phyloP scores from a whole-genome alignment of 2,113 vertebrate genomes.

The Meriones unguiculatus region DNA sequence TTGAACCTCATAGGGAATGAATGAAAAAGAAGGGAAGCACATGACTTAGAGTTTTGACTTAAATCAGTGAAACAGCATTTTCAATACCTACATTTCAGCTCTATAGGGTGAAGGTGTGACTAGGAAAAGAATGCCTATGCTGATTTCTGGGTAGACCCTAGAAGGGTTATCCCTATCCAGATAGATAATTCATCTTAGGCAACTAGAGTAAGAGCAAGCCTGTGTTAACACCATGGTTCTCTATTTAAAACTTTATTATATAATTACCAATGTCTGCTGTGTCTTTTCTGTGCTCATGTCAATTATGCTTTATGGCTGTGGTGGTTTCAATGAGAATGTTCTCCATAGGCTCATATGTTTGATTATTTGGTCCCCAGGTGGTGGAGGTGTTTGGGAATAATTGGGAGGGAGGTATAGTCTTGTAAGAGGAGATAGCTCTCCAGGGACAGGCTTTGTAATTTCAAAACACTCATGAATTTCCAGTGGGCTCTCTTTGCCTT shows the following conservation, averaged over 20 bases:
- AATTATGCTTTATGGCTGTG: not conserved
- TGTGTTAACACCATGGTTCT: not conserved
- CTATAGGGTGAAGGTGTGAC: not conserved
- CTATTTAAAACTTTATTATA: not conserved
- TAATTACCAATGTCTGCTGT: not conserved
- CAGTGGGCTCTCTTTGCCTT: not conserved
- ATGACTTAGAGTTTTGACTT: not conserved
- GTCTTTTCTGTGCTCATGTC: not conserved
- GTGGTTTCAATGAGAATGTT: not conserved
- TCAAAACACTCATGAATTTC: not conserved
- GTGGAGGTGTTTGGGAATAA: not conserved
- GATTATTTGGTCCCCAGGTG: not conserved
- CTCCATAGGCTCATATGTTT: not conserved
- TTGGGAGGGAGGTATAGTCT: not conserved
- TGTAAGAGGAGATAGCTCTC: not conserved
- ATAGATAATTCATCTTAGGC: not conserved
- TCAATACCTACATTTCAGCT: not conserved
- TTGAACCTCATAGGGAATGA: not conserved
- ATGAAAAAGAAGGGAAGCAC: not conserved
- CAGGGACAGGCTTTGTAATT: not conserved
- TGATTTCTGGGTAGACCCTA: not conserved
- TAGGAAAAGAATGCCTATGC: not conserved
- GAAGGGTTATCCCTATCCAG: not conserved
- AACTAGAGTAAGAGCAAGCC: not conserved
- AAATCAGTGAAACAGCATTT: not conserved